These are phyloP conservation scores for Ptyas mucosa DNA, from an alignment of 2,113 vertebrate species.

Conservation along the genomic window DNA sequence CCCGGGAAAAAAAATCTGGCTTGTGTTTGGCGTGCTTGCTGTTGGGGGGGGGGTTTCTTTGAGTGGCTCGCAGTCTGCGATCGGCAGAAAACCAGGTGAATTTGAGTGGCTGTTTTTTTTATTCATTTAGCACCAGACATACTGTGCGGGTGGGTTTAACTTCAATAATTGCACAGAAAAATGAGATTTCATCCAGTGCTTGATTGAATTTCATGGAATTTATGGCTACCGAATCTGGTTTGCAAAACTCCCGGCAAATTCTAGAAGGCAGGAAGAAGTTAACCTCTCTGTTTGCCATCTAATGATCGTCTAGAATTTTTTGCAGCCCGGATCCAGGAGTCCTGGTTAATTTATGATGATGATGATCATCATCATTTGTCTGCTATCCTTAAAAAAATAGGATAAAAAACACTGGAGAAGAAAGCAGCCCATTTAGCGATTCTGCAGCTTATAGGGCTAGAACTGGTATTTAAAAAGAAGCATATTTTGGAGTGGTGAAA, in stretches of 20 bases:
- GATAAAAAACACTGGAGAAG: background rate
- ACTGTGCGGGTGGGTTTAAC: too few relatives aligned
- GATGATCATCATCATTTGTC: background rate
- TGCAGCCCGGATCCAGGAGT: background rate
- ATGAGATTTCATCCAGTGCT: background rate
- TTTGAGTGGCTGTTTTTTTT: background rate
- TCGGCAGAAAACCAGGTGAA: background rate
- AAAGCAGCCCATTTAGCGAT: background rate
- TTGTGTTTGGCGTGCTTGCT: background rate
- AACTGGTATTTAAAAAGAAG: background rate
- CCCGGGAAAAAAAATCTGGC: background rate
- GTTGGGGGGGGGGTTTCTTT: background rate
- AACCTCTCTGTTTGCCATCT: background rate
- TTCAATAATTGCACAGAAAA: background rate
- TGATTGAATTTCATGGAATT: background rate
- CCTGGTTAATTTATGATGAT: background rate
- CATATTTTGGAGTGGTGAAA: background rate
- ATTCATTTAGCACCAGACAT: background rate
- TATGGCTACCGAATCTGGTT: background rate
- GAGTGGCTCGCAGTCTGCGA: too few relatives aligned
- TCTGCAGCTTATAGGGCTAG: background rate
- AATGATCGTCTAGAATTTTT: background rate
- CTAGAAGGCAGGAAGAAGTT: background rate
- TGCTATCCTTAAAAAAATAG: background rate
- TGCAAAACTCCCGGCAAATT: background rate